Base-by-base conservation (phyloP, 2,888 invertebrate genomes). In the Rhopalosiphum nymphaeae region DNA sequence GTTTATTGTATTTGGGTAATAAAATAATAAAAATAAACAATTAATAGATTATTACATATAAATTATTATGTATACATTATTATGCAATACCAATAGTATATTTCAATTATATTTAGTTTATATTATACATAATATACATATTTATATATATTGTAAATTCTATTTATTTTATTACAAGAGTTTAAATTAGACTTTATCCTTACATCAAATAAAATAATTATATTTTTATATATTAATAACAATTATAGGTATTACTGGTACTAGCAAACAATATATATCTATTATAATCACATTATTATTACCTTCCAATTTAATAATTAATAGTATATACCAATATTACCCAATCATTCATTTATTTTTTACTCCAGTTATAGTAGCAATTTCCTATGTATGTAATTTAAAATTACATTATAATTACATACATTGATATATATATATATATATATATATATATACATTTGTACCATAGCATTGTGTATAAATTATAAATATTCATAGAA, bases 1-100 rank as follows among this genome's bases (percentile, higher is more conserved):
- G 46, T 93, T 57, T 84, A 57, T 53, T 61, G 16, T 92, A 7
- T 53, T 42, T 78, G 92, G 67, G 42, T 36, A 61, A 92, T 36
- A n/a, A 46, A 78, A 53, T 84, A 53, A 36, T 13, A 42, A 78
- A 91, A 91, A 36, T 11, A 16, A 67, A 49, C 7, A 49, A 44
- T 89, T 57, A n/a, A 90, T 90, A 67, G 29, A 16, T 57, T 46
- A 56, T 89, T 61, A 44, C 29, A 56, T 16, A 21, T n/a, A 36
- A n/a, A n/a, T n/a, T n/a, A n/a, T n/a, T n/a, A 91, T 57, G 16
- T 44, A 21, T 67, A 36, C n/a, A 61, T 9, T n/a, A 61, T 25
- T 21, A 25, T 89, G 5, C 46, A n/a, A 36, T 21, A 36, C 36
- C 36, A 44, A 29, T n/a, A 57, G 36, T 88, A 36, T 78, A 78